These are phyloP conservation scores for Sceloporus undulatus DNA, from an alignment of 2,113 vertebrate species.

Conservation along the genomic window DNA sequence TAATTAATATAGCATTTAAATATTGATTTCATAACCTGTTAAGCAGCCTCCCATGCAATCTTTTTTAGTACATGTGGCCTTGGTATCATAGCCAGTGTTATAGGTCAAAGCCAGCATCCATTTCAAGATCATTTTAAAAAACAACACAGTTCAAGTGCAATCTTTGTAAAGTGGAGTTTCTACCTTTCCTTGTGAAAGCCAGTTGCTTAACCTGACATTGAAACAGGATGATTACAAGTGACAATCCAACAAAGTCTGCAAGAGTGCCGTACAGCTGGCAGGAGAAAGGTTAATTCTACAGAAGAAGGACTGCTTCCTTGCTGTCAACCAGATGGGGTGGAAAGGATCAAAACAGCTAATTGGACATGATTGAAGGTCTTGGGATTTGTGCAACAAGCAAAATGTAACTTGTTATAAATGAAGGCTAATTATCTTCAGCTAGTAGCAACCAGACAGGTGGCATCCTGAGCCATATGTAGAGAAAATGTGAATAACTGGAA, in stretches of 20 bases:
- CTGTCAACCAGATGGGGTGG: slow-evolving; percentile 23
- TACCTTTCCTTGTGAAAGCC: not conserved
- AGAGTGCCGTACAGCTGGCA: not conserved
- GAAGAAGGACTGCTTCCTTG: not conserved
- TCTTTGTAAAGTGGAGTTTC: not conserved
- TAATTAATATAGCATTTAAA: not conserved
- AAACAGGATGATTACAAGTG: not conserved
- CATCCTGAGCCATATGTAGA: slow-evolving; percentile 21
- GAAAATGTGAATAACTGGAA: not conserved
- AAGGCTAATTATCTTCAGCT: slow-evolving; percentile 34
- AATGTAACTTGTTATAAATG: slow-evolving; percentile 25
- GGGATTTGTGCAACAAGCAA: slow-evolving; percentile 24
- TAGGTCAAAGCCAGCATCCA: slow-evolving; percentile 2
- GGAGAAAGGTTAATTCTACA: not conserved
- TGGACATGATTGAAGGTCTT: slow-evolving; percentile 29
- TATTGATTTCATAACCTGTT: not conserved
- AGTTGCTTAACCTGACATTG: not conserved
- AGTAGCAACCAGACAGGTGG: not conserved
- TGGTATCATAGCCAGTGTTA: not conserved
- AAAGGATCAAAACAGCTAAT: slow-evolving; percentile 33
- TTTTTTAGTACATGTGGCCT: not conserved
- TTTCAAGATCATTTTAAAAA: slow-evolving; percentile 33
- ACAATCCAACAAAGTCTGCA: not conserved
- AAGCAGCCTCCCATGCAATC: not conserved
- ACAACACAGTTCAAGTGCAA: not conserved